These are phyloP conservation scores for Hermaeophaga mercurialis DNA, from an alignment of 2,888 invertebrate species.

Conservation along the genomic window DNA sequence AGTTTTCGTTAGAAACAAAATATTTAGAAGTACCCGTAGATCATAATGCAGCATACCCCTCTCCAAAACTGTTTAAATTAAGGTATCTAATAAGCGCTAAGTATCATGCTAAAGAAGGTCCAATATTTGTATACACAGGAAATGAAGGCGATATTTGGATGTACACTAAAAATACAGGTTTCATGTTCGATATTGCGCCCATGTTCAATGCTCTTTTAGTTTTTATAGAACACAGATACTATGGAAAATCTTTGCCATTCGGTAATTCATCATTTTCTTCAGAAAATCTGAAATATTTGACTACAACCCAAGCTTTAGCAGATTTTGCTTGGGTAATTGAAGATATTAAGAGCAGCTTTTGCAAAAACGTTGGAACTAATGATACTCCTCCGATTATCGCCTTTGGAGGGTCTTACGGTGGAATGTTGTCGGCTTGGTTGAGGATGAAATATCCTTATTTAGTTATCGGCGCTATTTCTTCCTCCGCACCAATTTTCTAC, in stretches of 20 bases:
- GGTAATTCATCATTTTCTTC: constrained; percentile 73
- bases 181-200: constrained; percentile 90
- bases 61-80: constrained; percentile 74
- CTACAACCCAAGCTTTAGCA: constrained; percentile 89
- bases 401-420: constrained; percentile 91
- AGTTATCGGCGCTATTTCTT: constrained; percentile 86
- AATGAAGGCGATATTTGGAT: constrained; percentile 92
- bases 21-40: constrained; percentile 74
- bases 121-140: constrained; percentile 93
- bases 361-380: constrained; percentile 42
- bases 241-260: constrained; percentile 88
- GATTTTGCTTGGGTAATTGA: constrained; percentile 86
- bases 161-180: constrained; percentile 90
- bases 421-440: constrained; percentile 96
- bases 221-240: constrained; percentile 96
- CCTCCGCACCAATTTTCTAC: constrained; percentile 90
- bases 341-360: constrained; percentile 59
- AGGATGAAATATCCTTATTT: constrained; percentile 94
- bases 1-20: constrained; percentile 49
- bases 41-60: constrained; percentile 76
- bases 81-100: constrained; percentile 82
- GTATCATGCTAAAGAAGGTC: constrained; percentile 71
- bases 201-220: constrained; percentile 80
- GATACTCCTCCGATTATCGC: constrained; percentile 79
- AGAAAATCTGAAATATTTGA: constrained; percentile 74